Conservation (phyloP, 1,140 invertebrate species). For the Atopsyche davidsoni region DNA sequence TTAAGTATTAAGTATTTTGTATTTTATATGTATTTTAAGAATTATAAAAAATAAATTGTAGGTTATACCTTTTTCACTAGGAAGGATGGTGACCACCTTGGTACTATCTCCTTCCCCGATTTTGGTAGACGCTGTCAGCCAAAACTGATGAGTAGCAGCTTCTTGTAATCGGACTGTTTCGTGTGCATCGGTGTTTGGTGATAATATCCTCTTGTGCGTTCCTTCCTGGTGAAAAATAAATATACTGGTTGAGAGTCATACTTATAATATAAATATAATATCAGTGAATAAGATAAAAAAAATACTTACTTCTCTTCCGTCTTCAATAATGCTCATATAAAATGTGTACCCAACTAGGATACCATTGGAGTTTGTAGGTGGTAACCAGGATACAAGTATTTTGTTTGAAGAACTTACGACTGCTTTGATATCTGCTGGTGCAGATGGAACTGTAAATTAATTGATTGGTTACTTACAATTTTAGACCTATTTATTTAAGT, state of each 20-base stretch:
- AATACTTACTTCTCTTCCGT: slow-evolving; percentile 57
- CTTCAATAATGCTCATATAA: slow-evolving; percentile 72
- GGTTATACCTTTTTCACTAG: slow-evolving; percentile 68
- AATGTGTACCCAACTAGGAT: slow-evolving; percentile 72
- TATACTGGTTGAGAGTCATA: neutral
- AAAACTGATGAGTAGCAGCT: slow-evolving; percentile 69
- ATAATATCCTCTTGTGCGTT: slow-evolving; percentile 62
- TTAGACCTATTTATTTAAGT: slow-evolving; percentile 16
- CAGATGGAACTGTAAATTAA: slow-evolving; percentile 65
- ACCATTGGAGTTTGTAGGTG: slow-evolving; percentile 68
- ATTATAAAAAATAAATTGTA: too few relatives aligned
- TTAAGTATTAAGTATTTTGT: too few relatives aligned
- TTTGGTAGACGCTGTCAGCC: slow-evolving; percentile 73
- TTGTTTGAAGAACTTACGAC: slow-evolving; percentile 75
- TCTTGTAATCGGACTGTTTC: slow-evolving; percentile 69
- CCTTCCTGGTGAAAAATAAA: slow-evolving; percentile 47
- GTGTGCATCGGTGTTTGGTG: slow-evolving; percentile 58
- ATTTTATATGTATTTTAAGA: too few relatives aligned
- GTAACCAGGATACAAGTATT: slow-evolving; percentile 83
- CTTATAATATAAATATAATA: slow-evolving; percentile 5
- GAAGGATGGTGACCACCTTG: slow-evolving; percentile 65
- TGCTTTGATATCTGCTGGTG: slow-evolving; percentile 83
- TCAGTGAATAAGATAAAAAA: slow-evolving; percentile 2
- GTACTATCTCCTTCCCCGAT: slow-evolving; percentile 77
- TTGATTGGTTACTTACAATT: slow-evolving; percentile 12